Base-by-base conservation (phyloP, 2,797 vertebrate species). In the Silurus aristotelis region DNA sequence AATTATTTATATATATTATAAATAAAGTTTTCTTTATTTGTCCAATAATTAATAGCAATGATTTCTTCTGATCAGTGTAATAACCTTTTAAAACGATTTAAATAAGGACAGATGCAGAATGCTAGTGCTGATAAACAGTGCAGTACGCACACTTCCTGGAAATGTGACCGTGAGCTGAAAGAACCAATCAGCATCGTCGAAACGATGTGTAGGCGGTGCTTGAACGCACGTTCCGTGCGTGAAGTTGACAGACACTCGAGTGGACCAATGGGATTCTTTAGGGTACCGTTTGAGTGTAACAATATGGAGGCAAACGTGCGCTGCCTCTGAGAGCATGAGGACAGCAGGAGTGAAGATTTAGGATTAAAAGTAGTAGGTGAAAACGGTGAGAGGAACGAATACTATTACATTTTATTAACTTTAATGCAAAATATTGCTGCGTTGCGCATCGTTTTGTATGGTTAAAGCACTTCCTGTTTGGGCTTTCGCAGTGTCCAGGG, bases 281-380 rank as follows among this genome's bases (percentile, higher is more conserved):
- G 20, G n/a, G 22, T 19, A 31, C 17, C 0, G 3, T 6, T 27
- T 58, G 60, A 58, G 82, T 60, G 76, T 71, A 68, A 27, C 76
- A 58, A 63, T 0, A 27, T 58, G 66, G 56, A 70, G 3, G 43
- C 72, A 63, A 58, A 10, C 19, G 9, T 52, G 31, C 58, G 14
- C 43, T 83, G 76, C 27, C 82, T 63, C 22, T 66, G 67, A 60
- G 48, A 73, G 58, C 81, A 66, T 83, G 85, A 83, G 67, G 85
- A 80, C 75, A 66, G 25, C 19, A 46, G 76, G 76, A 61, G 43
- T 5, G 6, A 1, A 14, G 52, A 48, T 46, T 71, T 10, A 76
- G 85, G 71, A 61, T 7, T 43, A 52, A 12, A 55, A 77, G 48
- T 52, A 80, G 58, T 83, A 56, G 15, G 10, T 10, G 14, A 68